phyloP scores from a whole-genome alignment of 2,888 invertebrate genomes.

The Punctoribates punctum region DNA sequence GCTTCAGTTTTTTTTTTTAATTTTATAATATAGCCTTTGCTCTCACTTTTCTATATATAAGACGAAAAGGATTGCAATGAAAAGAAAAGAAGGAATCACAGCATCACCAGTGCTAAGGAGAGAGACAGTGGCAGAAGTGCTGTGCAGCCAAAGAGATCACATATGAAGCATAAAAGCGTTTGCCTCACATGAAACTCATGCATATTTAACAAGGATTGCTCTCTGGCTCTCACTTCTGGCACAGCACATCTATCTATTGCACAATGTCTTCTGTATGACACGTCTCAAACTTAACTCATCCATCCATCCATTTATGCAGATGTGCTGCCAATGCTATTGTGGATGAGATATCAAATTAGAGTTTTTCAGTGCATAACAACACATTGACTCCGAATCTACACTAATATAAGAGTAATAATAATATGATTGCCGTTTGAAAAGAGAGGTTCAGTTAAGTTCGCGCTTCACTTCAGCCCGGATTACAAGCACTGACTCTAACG shows the following conservation, averaged over 20 bases:
- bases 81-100: not conserved
- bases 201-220: conserved; percentile 29
- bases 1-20: no score
- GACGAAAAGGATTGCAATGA: not conserved
- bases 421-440: conserved; percentile 16
- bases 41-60: not conserved
- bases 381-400: not conserved
- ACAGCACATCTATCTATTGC: not conserved
- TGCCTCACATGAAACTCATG: conserved; percentile 7
- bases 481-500: not conserved
- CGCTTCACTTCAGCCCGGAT: no score
- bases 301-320: conserved; percentile 31
- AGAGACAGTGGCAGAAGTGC: conserved; percentile 12
- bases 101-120: not conserved
- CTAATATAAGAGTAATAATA: not conserved
- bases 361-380: conserved; percentile 26
- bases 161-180: not conserved
- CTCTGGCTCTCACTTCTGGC: not conserved
- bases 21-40: conserved; percentile 6
- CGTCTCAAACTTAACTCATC: conserved; percentile 25
- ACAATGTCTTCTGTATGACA: conserved; percentile 13
- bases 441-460: no score
- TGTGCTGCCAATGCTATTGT: conserved; percentile 30
- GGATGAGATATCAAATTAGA: conserved; percentile 24
- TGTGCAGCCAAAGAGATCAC: not conserved